These are phyloP conservation scores for Micropoecilia bifurca DNA, from an alignment of 2,797 vertebrate species.

Conservation along the genomic window DNA sequence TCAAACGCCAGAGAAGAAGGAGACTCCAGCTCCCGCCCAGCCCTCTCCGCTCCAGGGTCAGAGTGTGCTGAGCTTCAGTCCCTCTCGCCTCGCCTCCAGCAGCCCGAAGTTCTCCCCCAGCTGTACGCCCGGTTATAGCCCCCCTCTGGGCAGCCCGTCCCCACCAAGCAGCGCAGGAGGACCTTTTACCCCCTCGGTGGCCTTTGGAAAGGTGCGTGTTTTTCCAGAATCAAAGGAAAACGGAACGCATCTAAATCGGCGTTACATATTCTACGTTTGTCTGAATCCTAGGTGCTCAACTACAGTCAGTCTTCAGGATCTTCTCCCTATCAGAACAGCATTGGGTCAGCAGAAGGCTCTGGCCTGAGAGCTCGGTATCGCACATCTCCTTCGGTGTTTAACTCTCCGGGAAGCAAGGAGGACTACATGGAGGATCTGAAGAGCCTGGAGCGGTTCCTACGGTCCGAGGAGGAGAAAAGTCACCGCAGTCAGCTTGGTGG, in stretches of 20 bases:
- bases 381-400: conserved; percentile 88
- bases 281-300: conserved; percentile 79
- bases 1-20: conserved; percentile 81
- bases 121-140: conserved; percentile 88
- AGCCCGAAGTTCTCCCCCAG: conserved; percentile 90
- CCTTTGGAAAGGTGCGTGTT: conserved; percentile 81
- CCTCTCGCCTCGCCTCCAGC: conserved; percentile 84
- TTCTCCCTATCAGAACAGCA: conserved; percentile 81
- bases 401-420: conserved; percentile 88
- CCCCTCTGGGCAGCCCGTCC: conserved; percentile 83
- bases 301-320: conserved; percentile 84
- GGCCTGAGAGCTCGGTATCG: conserved; percentile 89
- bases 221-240: background rate
- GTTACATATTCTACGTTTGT: background rate
- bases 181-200: conserved; percentile 78
- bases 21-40: conserved; percentile 79
- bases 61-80: conserved; percentile 94
- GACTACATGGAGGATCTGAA: conserved; percentile 93
- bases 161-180: conserved; percentile 76
- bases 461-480: conserved; percentile 91
- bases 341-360: conserved; percentile 84
- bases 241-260: background rate
- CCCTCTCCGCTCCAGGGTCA: conserved; percentile 90
- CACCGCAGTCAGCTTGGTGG: conserved; percentile 91
- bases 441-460: conserved; percentile 89